Evolutionary conservation across 2,888 invertebrate genomes (phyloP).

Genomic region (Cephus rjabovi): DNA sequence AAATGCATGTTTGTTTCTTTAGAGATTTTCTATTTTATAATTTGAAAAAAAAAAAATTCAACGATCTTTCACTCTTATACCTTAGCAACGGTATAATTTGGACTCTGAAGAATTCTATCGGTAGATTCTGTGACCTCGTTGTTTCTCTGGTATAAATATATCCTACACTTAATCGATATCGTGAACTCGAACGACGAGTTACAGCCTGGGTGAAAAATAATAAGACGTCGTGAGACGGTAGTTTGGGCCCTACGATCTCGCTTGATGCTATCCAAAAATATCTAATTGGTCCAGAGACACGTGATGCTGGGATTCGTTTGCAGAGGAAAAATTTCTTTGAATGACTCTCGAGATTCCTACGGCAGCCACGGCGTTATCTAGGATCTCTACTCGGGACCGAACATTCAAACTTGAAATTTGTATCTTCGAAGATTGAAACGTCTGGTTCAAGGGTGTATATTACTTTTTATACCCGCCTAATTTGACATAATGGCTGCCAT

Average conservation of each 20-base stretch:
- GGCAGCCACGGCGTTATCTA: not conserved
- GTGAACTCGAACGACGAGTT: not conserved
- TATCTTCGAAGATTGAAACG: conserved; percentile 5
- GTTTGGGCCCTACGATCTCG: not conserved
- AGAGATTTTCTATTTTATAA: not conserved
- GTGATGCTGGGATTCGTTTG: not conserved
- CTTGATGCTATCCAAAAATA: not conserved
- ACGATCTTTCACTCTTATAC: not conserved
- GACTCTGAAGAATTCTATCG: not conserved
- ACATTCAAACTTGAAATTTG: conserved; percentile 3
- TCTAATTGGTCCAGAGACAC: not conserved
- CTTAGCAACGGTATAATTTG: not conserved
- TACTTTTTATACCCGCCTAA: conserved; percentile 38
- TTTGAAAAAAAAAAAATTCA: not conserved
- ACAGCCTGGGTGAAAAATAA: not conserved
- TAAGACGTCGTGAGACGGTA: not conserved
- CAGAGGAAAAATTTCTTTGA: not conserved
- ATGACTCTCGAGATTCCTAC: not conserved
- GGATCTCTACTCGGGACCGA: not conserved
- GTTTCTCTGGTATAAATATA: not conserved
- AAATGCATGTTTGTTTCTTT: not conserved
- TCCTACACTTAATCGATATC: not conserved
- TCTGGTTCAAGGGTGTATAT: conserved; percentile 1
- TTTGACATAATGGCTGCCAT: conserved; percentile 41
- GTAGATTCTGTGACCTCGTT: not conserved